Evolutionary conservation across 2,113 vertebrate species (phyloP).

Genomic region (Pachycephala philippinensis): DNA sequence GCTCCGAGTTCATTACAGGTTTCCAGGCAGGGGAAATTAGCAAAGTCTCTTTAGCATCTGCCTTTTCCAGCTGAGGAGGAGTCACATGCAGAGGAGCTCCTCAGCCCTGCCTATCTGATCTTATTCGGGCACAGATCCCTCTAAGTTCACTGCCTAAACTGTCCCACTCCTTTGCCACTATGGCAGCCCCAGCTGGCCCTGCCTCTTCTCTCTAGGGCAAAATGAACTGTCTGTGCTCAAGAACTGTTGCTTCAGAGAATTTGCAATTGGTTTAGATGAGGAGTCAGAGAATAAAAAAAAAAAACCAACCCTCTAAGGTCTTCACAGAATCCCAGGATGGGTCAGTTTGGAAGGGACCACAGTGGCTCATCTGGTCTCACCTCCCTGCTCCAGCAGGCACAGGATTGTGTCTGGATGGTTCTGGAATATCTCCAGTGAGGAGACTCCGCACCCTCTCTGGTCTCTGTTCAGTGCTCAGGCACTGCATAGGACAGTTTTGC

Average conservation of each 20-base stretch:
- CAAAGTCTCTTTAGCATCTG: slow-evolving; percentile 48
- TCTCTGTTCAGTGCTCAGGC: rapidly evolving
- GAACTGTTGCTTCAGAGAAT: not conserved
- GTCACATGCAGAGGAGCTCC: not conserved
- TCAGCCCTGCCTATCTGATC: not conserved
- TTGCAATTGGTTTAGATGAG: not conserved
- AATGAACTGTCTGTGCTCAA: not conserved
- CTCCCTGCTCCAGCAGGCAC: not conserved
- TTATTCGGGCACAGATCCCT: not conserved
- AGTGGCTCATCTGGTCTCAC: not conserved
- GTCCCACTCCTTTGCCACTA: not conserved
- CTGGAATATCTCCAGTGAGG: not conserved
- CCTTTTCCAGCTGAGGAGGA: not conserved
- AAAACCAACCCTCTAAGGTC: not conserved
- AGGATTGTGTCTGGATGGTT: not conserved
- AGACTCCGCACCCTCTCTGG: not conserved
- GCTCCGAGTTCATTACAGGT: slow-evolving; percentile 23
- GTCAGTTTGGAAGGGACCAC: not conserved
- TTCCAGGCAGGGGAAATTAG: slow-evolving; percentile 56
- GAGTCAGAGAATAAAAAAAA: not conserved
- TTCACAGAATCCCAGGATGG: not conserved
- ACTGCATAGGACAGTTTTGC: too few species aligned
- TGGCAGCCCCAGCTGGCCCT: not conserved
- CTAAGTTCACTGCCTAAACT: not conserved
- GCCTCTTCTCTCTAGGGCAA: not conserved